phyloP scores from a whole-genome alignment of 2,888 invertebrate species.

The Leucophenga maculata region DNA sequence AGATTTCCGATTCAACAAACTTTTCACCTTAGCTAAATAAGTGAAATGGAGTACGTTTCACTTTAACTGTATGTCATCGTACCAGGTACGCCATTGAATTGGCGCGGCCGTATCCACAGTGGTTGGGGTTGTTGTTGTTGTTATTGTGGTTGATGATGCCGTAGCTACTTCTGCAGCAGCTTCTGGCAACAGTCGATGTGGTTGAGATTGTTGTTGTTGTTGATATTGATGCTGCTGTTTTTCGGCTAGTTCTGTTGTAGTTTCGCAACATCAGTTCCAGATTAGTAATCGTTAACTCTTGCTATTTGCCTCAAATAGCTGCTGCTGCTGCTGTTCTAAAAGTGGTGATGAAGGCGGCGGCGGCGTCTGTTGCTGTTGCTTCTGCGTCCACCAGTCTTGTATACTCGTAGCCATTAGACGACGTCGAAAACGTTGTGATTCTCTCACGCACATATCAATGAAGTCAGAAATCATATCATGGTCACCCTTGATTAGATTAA shows the following conservation, averaged over 20 bases:
- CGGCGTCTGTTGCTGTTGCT: slow-evolving; percentile 35
- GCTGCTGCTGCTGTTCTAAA: not conserved
- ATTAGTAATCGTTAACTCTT: slow-evolving; percentile 68
- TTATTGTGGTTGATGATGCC: slow-evolving; percentile 24
- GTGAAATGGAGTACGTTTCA: too few species aligned
- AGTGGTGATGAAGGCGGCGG: not conserved
- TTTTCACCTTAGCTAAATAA: too few species aligned
- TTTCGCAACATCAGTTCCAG: slow-evolving; percentile 53
- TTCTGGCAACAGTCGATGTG: slow-evolving; percentile 16
- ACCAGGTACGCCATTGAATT: slow-evolving; percentile 26
- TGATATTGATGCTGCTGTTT: slow-evolving; percentile 28
- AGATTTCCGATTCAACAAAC: slow-evolving; percentile 9
- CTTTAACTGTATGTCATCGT: slow-evolving; percentile 12
- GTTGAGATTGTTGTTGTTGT: slow-evolving; percentile 32
- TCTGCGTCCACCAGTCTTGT: slow-evolving; percentile 72
- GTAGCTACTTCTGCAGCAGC: not conserved
- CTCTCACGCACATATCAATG: slow-evolving; percentile 71
- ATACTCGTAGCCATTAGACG: slow-evolving; percentile 71
- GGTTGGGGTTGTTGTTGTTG: slow-evolving; percentile 35
- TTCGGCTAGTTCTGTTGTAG: slow-evolving; percentile 22
- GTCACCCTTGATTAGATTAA: slow-evolving; percentile 70
- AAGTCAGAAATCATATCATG: slow-evolving; percentile 70
- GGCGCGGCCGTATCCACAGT: slow-evolving; percentile 30
- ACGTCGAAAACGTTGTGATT: slow-evolving; percentile 70
- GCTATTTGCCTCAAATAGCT: slow-evolving; percentile 39